A percentile compares a stretch with the other conserved stretches of the same genome.
phyloP scores from a whole-genome alignment of 2,888 invertebrate genomes.

The Drymonia ruficornis region DNA sequence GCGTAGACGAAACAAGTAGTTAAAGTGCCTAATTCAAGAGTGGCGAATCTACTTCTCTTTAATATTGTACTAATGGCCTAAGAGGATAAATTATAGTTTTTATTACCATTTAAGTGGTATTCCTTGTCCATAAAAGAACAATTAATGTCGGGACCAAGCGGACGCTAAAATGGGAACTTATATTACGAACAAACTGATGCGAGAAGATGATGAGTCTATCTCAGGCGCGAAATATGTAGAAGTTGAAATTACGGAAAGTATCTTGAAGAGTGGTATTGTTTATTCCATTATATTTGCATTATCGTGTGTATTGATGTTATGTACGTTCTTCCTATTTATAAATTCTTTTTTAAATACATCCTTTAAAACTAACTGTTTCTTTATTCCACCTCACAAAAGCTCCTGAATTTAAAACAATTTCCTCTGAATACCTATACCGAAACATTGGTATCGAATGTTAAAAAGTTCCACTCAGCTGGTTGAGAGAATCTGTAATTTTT shows the following conservation, averaged over 20 bases:
- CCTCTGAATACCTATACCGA: too few relatives aligned
- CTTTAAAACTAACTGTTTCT: slow-evolving; percentile 34
- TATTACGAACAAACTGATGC: slow-evolving; percentile 24
- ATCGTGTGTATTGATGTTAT: slow-evolving; percentile 67
- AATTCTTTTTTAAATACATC: slow-evolving; percentile 62
- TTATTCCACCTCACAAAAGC: not conserved
- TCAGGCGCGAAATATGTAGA: slow-evolving; percentile 19
- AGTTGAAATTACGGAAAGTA: slow-evolving; percentile 46
- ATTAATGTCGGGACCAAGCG: slow-evolving; percentile 43
- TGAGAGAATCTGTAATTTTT: too few relatives aligned
- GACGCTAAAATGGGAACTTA: slow-evolving; percentile 30
- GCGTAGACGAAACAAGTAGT: too few relatives aligned
- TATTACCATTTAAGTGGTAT: slow-evolving; percentile 17
- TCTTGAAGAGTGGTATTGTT: slow-evolving; percentile 53
- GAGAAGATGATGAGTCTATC: slow-evolving; percentile 12
- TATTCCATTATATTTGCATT: slow-evolving; percentile 72
- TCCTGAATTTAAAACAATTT: too few relatives aligned
- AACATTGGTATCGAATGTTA: too few relatives aligned
- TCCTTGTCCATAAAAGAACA: slow-evolving; percentile 24
- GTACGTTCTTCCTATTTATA: slow-evolving; percentile 64
- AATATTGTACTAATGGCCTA: not conserved
- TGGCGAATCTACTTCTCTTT: too few relatives aligned
- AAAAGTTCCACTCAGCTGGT: too few relatives aligned
- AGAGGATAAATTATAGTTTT: slow-evolving; percentile 8
- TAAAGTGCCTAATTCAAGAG: too few relatives aligned